Evolutionary conservation across 2,113 vertebrate species (phyloP), one percentile per base, ranked within the genome.

Genomic region (Ascaphus truei): DNA sequence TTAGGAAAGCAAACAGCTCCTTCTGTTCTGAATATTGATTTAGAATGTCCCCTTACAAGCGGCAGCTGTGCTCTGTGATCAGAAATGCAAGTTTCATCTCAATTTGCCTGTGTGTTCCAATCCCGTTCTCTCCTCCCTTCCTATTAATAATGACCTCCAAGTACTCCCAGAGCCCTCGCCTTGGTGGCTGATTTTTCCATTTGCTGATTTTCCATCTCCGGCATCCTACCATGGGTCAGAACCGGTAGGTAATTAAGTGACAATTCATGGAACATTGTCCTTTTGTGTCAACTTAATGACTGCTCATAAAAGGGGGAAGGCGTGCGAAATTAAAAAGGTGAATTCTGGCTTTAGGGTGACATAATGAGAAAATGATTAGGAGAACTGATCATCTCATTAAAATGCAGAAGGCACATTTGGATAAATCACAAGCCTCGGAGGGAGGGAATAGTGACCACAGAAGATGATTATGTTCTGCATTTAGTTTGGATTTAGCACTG

Each of bases 211-310:
- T 83, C 81, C 85, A 83, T 74, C 16, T 65, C 78, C 60, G 78
- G 76, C 73, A 41, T 62, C 45, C 72, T 74, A 86, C 77, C 75
- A 77, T 6, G 43, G 81, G 77, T 88, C 82, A 83, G 75, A 84
- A 79, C 72, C 72, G 74, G 75, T 76, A 85, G 78, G 82, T 85
- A 84, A 85, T 77, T 82, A 77, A 84, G 76, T 72, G 84, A 79
- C 48, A 29, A 68, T 86, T 73, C 58, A 62, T 64, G 80, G 83
- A 76, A 72, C 78, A 78, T 72, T 43, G 75, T 75, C 76, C 81
- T 86, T 83, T 83, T 86, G 80, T 87, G 81, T 86, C 77, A 65
- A 78, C 68, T 78, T 83, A 84, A 84, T 84, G 80, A 86, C 75
- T 79, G 67, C 81, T 82, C 75, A 76, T 72, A 85, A 86, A 86